These are phyloP conservation scores for Chlamydotis undulata DNA, from an alignment of 2,113 vertebrate genomes.

Conservation along the genomic window DNA sequence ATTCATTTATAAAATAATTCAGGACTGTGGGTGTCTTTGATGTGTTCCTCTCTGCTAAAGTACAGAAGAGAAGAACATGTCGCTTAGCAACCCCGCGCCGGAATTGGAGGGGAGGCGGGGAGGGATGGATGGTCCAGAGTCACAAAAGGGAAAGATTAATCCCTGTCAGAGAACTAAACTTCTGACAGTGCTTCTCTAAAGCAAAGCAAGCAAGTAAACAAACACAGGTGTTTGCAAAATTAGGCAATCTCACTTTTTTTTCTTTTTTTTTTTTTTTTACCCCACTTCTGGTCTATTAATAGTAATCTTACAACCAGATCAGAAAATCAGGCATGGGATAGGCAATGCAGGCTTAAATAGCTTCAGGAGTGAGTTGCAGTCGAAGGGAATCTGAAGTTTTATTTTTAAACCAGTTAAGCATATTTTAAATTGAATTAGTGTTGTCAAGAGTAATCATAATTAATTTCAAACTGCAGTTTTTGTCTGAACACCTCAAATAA, in stretches of 20 bases:
- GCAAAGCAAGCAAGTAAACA: neutral
- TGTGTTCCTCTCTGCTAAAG: slow-evolving; percentile 58
- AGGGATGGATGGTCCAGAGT: slow-evolving; percentile 63
- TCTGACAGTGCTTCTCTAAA: slow-evolving; percentile 44
- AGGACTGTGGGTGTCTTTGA: slow-evolving; percentile 69
- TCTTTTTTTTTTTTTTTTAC: neutral
- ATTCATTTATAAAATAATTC: slow-evolving; percentile 68
- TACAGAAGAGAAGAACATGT: slow-evolving; percentile 69
- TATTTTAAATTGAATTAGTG: slow-evolving; percentile 15
- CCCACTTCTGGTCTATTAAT: neutral
- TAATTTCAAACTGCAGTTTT: neutral
- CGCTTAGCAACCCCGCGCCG: slow-evolving; percentile 71
- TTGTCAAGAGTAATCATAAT: neutral
- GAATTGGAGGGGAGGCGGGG: neutral
- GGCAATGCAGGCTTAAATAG: neutral
- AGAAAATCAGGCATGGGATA: neutral
- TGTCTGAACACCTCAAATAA: neutral
- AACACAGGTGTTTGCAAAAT: neutral
- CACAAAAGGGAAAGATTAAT: slow-evolving; percentile 41
- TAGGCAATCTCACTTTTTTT: neutral
- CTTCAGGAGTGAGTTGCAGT: neutral
- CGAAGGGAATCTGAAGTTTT: neutral
- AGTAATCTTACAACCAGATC: neutral
- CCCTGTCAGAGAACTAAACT: slow-evolving; percentile 42
- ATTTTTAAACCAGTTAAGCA: slow-evolving; percentile 31